Percentiles rank a stretch among this genome's conserved stretches.
These are phyloP conservation scores for Calameuta filiformis DNA, from an alignment of 2,888 invertebrate genomes.

Conservation along the genomic window DNA sequence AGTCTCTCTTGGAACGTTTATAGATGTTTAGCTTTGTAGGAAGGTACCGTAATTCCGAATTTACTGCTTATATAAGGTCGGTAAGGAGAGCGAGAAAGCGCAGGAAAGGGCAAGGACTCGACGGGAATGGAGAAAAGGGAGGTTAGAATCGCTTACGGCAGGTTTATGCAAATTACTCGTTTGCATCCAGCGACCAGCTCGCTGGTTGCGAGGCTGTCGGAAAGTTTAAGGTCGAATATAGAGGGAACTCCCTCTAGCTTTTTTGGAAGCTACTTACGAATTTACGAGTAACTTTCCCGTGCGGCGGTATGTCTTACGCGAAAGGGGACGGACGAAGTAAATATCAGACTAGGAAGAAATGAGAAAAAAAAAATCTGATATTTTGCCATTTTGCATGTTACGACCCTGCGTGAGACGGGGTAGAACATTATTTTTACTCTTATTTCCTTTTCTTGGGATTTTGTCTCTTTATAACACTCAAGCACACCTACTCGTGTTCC, in stretches of 20 bases:
- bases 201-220: background rate
- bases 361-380: background rate
- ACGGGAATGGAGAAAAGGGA: conserved; percentile 13
- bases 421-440: no score
- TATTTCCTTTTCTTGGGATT: no score
- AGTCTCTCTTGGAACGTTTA: conserved; percentile 15
- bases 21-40: conserved; percentile 25
- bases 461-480: no score
- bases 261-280: background rate
- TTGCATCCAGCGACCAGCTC: background rate
- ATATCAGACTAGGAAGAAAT: background rate
- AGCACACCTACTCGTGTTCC: no score
- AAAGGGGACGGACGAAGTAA: background rate
- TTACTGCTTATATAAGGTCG: conserved; percentile 38
- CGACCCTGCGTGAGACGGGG: no score
- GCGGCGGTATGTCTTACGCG: background rate
- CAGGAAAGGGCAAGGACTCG: background rate
- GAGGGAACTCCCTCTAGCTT: background rate
- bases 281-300: background rate
- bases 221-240: background rate
- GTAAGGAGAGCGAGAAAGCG: background rate
- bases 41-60: conserved; percentile 38
- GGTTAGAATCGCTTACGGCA: conserved; percentile 34
- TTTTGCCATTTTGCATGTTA: background rate
- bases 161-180: conserved; percentile 38